These are phyloP conservation scores for Ornithoptera alexandrae DNA, from an alignment of 2,888 invertebrate species.

Conservation along the genomic window DNA sequence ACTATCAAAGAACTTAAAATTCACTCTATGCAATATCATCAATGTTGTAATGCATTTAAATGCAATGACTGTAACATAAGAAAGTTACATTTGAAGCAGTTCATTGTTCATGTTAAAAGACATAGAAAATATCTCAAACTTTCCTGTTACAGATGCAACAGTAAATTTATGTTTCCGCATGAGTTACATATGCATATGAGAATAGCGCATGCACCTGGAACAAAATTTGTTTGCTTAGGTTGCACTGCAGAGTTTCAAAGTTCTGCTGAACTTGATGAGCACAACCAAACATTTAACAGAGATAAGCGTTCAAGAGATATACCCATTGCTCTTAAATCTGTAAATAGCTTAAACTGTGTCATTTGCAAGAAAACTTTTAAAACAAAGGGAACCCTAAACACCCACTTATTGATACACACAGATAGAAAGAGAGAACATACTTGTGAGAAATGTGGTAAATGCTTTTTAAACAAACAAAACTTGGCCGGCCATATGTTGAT, in stretches of 20 bases:
- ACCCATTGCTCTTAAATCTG: slow-evolving; percentile 35
- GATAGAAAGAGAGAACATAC: slow-evolving; percentile 58
- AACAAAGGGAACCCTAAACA: slow-evolving; percentile 46
- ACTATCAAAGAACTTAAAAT: slow-evolving; percentile 64
- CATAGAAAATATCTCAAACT: slow-evolving; percentile 81
- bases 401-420: slow-evolving; percentile 81
- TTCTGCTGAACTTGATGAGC: slow-evolving; percentile 46
- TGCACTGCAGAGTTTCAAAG: slow-evolving; percentile 52
- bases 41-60: slow-evolving; percentile 80
- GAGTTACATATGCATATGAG: slow-evolving; percentile 43
- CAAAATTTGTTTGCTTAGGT: slow-evolving; percentile 50
- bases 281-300: slow-evolving; percentile 46
- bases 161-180: slow-evolving; percentile 41
- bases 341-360: slow-evolving; percentile 48
- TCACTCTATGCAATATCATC: slow-evolving; percentile 81
- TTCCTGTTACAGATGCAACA: slow-evolving; percentile 57
- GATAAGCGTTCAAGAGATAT: slow-evolving; percentile 40
- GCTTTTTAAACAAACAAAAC: slow-evolving; percentile 51
- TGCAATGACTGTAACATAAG: slow-evolving; percentile 81
- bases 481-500: slow-evolving; percentile 49
- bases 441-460: slow-evolving; percentile 63
- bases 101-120: slow-evolving; percentile 76
- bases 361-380: slow-evolving; percentile 58
- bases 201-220: slow-evolving; percentile 38
- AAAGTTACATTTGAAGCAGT: slow-evolving; percentile 51